phyloP scores from a whole-genome alignment of 2,113 vertebrate genomes.

The Cariama cristata region DNA sequence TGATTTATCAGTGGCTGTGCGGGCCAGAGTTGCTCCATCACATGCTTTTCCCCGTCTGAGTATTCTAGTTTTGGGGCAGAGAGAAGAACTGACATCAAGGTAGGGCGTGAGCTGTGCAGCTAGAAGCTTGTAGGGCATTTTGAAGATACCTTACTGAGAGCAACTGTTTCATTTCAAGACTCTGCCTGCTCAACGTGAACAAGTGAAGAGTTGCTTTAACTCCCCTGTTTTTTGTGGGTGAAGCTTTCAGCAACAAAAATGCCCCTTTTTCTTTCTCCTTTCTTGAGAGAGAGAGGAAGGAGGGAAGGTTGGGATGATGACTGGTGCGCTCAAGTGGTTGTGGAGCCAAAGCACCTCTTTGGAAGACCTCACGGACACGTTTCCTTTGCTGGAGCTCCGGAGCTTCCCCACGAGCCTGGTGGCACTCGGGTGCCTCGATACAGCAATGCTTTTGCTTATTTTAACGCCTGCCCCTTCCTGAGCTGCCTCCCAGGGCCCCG shows the following conservation, averaged over 20 bases:
- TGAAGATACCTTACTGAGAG: not conserved
- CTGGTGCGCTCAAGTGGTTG: not conserved
- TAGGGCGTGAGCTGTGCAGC: not conserved
- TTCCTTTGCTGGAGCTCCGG: not conserved
- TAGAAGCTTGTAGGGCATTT: not conserved
- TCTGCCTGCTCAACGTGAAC: fast-evolving
- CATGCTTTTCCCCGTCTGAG: not conserved
- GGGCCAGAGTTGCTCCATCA: not conserved
- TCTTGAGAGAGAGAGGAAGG: not conserved
- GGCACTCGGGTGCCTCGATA: fast-evolving
- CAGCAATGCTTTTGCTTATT: not conserved
- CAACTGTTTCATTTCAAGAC: not conserved
- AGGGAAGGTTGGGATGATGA: not conserved
- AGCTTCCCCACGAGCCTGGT: fast-evolving
- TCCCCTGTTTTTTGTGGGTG: not conserved
- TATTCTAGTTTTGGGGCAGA: not conserved
- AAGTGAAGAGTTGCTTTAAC: not conserved
- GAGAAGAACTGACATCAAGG: not conserved
- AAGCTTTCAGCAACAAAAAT: not conserved
- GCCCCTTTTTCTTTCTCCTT: not conserved
- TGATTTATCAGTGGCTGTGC: not conserved
- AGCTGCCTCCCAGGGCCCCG: not conserved
- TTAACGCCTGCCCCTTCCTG: not conserved
- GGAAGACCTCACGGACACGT: not conserved
- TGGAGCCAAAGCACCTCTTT: not conserved